Evolutionary conservation across 2,797 vertebrate genomes (phyloP).

Genomic region (Gymnothorax reevesii): DNA sequence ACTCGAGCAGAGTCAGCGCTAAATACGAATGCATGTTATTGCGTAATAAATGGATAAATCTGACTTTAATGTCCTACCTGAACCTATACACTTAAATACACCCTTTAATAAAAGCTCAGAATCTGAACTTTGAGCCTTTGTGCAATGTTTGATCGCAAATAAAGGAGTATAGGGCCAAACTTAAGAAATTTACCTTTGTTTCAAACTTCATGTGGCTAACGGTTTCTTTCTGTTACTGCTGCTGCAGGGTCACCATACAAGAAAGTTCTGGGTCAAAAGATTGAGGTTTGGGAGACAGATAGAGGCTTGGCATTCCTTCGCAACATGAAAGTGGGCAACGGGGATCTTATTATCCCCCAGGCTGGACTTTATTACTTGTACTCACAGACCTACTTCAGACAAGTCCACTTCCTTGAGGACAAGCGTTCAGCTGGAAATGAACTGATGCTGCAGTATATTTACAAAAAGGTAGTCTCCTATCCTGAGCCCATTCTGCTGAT

Average conservation of each 20-base stretch:
- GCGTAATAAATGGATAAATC: too few species aligned
- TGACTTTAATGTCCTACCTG: too few species aligned
- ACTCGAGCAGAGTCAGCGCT: too few species aligned
- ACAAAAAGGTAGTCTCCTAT: slow-evolving; percentile 86
- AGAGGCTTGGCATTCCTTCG: slow-evolving; percentile 86
- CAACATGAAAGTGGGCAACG: slow-evolving; percentile 82
- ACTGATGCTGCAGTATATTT: slow-evolving; percentile 91
- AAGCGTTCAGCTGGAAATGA: slow-evolving; percentile 66
- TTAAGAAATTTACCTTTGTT: too few species aligned
- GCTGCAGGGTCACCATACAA: slow-evolving; percentile 54
- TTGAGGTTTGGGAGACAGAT: slow-evolving; percentile 85
- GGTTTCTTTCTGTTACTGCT: slow-evolving; percentile 38
- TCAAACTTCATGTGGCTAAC: too few species aligned
- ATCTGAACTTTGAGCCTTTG: too few species aligned
- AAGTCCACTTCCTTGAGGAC: slow-evolving; percentile 69
- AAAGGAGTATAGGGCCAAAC: too few species aligned
- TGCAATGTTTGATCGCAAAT: too few species aligned
- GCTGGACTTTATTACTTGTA: slow-evolving; percentile 92
- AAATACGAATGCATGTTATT: too few species aligned
- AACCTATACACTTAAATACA: too few species aligned
- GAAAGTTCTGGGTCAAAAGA: slow-evolving; percentile 82
- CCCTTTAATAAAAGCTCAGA: too few species aligned
- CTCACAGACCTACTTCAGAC: slow-evolving; percentile 91
- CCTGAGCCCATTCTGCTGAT: slow-evolving; percentile 89
- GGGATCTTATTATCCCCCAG: slow-evolving; percentile 85